These are phyloP conservation scores for Echinometra lucunter DNA, from an alignment of 53 echinoderm and acorn worm species.

Conservation along the genomic window DNA sequence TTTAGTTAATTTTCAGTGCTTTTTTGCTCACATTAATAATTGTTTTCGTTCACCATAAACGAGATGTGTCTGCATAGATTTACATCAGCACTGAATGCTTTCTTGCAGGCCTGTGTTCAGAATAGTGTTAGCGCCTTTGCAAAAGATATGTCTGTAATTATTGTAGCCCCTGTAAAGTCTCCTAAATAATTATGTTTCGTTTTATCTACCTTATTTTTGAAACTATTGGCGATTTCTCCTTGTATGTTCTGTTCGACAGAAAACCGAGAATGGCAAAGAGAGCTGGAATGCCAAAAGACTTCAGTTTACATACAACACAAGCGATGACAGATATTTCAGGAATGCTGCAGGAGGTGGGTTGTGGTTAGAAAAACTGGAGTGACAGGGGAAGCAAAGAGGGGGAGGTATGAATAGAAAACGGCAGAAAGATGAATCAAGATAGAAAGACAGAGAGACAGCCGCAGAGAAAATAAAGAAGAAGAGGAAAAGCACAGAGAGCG, in stretches of 20 bases:
- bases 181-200: too few relatives aligned
- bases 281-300: slow-evolving; percentile 77
- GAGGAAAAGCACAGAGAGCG: neutral
- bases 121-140: too few relatives aligned
- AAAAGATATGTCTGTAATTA: too few relatives aligned
- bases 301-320: slow-evolving; percentile 83
- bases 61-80: too few relatives aligned
- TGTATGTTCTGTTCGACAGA: slow-evolving; percentile 26
- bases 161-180: too few relatives aligned
- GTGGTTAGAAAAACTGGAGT: neutral
- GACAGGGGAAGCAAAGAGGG: neutral
- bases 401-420: neutral
- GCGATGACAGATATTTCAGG: slow-evolving; percentile 78
- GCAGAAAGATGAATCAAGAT: neutral
- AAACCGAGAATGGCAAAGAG: slow-evolving; percentile 54
- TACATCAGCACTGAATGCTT: too few relatives aligned
- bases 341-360: slow-evolving; percentile 73
- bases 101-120: too few relatives aligned
- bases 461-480: neutral
- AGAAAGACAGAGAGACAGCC: neutral
- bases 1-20: too few relatives aligned
- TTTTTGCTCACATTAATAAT: too few relatives aligned
- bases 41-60: too few relatives aligned
- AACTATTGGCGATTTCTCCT: neutral
- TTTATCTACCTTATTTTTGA: too few relatives aligned